Base-by-base conservation (phyloP, 2,888 invertebrate genomes). In the Trachelus troglodyta region DNA sequence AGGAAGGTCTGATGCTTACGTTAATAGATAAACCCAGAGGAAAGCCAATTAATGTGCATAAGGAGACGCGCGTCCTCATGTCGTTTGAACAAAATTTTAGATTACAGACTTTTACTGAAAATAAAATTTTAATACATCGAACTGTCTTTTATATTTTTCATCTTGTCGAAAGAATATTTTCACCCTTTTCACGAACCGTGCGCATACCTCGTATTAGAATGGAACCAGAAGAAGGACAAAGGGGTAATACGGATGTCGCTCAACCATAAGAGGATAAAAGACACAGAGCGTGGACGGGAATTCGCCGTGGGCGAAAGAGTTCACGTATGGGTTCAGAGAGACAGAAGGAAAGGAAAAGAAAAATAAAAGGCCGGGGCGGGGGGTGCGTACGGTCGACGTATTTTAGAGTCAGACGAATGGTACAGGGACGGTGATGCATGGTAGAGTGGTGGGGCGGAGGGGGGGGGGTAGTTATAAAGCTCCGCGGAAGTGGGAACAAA, bases 401-500 rank as follows among this genome's bases (percentile, higher is more conserved):
- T 56, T 56, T 56, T 56, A 56, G 9, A 56, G 56, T 56, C 33
- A 12, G 71, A 71, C 31, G 71, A 31, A 12, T 15, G 71, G 34
- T 71, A 71, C 9, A 33, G 15, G 34, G 12, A 71, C 12, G 71
- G 9, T 33, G 31, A 71, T 71, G 33, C 31, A 71, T 33, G 31
- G 31, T 3, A 34, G 71, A 71, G 31, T 2, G 1, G 30, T 0
- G 23, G 4, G 78, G 56, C 74, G 78, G 74, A 68, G 71, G 77
- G 73, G 75, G 74, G 79, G 75, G 79, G 76, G 76, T 78, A 80
- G 85, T 81, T 85, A 85, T 83, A 84, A 84, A 83, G 78, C 80
- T 81, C 79, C 76, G 76, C 69, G 81, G 81, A 82, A 83, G 80
- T 75, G 80, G 80, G 74, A 85, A 74, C 74, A 35, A 84, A 85